Evolutionary conservation across 1,140 invertebrate genomes (phyloP).

Genomic region (Diorhabda carinulata): DNA sequence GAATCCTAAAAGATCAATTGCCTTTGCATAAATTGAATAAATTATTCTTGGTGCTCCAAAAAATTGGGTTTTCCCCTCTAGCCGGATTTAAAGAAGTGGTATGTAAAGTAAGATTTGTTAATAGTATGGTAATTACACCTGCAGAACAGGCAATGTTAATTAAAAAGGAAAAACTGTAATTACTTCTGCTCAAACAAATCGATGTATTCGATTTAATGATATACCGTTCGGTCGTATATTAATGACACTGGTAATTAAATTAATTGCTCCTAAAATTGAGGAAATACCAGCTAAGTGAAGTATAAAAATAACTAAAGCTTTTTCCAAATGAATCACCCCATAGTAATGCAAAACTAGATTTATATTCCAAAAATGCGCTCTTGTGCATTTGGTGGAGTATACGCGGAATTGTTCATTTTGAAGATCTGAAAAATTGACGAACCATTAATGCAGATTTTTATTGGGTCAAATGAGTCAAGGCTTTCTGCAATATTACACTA

Average conservation of each 20-base stretch:
- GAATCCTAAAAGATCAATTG: slow-evolving; percentile 64
- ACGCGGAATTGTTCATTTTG: too few species aligned
- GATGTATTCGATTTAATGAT: slow-evolving; percentile 53
- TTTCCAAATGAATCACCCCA: too few species aligned
- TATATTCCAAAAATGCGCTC: too few species aligned
- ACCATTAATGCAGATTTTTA: too few species aligned
- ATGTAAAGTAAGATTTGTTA: slow-evolving; percentile 67
- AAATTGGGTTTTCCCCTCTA: slow-evolving; percentile 64
- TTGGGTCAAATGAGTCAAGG: too few species aligned
- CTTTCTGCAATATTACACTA: too few species aligned
- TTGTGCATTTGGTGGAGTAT: too few species aligned
- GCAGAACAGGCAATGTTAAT: slow-evolving; percentile 68
- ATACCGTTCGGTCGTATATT: slow-evolving; percentile 53
- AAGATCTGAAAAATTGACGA: too few species aligned
- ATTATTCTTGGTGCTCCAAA: slow-evolving; percentile 61
- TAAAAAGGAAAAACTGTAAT: slow-evolving; percentile 63
- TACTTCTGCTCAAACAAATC: slow-evolving; percentile 63
- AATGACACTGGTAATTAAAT: slow-evolving; percentile 61
- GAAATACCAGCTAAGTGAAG: slow-evolving; percentile 63
- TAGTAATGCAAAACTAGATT: too few species aligned
- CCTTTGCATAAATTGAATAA: slow-evolving; percentile 54
- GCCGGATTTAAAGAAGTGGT: slow-evolving; percentile 65
- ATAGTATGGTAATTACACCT: slow-evolving; percentile 67
- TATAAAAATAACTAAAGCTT: slow-evolving; percentile 63
- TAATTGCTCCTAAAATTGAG: slow-evolving; percentile 64